Conservation (phyloP, 2,888 invertebrate species). For the Coenonympha arcania region DNA sequence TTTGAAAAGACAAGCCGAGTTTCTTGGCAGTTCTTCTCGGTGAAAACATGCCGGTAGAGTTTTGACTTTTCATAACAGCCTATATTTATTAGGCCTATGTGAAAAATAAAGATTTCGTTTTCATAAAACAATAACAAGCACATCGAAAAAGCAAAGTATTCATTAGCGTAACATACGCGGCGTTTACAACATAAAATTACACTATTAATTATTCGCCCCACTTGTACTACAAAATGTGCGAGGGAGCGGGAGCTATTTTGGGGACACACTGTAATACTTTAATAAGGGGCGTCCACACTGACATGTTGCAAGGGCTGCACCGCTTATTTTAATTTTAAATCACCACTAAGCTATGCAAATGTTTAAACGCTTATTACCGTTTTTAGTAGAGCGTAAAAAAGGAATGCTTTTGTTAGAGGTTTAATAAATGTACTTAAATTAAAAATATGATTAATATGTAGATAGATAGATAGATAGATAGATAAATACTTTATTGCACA, state of each 20-base stretch:
- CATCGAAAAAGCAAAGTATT: constrained; percentile 1
- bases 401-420: neutral
- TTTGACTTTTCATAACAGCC: too few species aligned
- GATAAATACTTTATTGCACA: too few species aligned
- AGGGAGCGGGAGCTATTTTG: constrained; percentile 21
- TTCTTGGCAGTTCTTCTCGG: too few species aligned
- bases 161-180: constrained; percentile 8
- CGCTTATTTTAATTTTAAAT: constrained; percentile 33
- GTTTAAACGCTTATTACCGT: constrained; percentile 21
- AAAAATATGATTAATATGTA: too few species aligned
- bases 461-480: too few species aligned
- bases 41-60: too few species aligned
- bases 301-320: constrained; percentile 18
- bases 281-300: constrained; percentile 24
- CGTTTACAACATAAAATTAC: constrained; percentile 16
- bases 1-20: too few species aligned
- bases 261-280: constrained; percentile 28
- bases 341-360: constrained; percentile 28
- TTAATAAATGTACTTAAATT: neutral
- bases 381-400: neutral
- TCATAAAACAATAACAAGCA: neutral
- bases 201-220: constrained; percentile 27
- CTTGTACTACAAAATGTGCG: constrained; percentile 16
- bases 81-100: too few species aligned
- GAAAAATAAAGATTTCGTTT: too few species aligned